These are phyloP conservation scores for human DNA, from an alignment of 2,113 vertebrate genomes.

Conservation along the genomic window DNA sequence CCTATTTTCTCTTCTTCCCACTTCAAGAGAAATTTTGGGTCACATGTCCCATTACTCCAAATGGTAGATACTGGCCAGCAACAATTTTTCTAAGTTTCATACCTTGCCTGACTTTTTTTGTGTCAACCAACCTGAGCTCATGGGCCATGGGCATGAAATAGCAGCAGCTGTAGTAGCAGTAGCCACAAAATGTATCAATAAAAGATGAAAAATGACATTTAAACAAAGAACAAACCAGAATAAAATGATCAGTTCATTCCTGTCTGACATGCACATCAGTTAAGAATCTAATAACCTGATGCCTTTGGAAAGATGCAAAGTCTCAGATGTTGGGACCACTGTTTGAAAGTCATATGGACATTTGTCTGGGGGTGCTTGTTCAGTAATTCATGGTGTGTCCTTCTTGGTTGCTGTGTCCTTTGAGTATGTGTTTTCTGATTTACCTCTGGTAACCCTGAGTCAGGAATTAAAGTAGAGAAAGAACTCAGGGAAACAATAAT, in stretches of 20 bases:
- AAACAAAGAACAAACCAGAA: background rate
- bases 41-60: background rate
- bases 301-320: background rate
- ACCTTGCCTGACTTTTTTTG: background rate
- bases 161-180: background rate
- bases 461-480: slow-evolving; percentile 30
- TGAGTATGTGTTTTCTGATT: background rate
- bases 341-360: background rate
- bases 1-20: background rate
- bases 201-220: background rate
- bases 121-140: background rate
- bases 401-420: background rate
- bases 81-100: background rate
- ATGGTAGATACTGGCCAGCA: background rate
- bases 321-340: background rate
- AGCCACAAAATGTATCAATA: background rate
- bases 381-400: background rate
- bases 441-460: background rate
- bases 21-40: background rate
- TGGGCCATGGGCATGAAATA: background rate
- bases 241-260: background rate
- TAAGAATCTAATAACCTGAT: background rate
- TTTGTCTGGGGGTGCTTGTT: background rate
- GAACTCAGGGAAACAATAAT: background rate
- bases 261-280: background rate